Evolutionary conservation across 2,113 vertebrate species (phyloP).

Genomic region (Oryzias melastigma): DNA sequence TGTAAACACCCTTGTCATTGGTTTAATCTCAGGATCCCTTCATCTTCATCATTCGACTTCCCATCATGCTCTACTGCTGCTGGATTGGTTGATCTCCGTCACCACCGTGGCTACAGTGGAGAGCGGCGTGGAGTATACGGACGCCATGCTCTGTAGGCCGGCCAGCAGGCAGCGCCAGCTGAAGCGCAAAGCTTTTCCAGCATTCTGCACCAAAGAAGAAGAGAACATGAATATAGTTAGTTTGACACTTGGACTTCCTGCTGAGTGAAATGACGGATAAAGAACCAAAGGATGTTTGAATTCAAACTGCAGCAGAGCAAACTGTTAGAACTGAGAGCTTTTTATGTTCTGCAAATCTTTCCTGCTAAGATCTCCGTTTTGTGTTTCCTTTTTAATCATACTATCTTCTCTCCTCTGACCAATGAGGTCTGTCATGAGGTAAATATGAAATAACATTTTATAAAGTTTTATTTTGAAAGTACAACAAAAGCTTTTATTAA

Average conservation of each 20-base stretch:
- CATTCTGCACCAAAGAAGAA: slow-evolving; percentile 74
- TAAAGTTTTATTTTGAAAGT: too few relatives aligned
- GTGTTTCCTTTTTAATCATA: too few relatives aligned
- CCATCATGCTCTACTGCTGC: slow-evolving; percentile 39
- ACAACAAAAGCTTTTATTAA: too few relatives aligned
- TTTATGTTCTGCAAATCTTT: too few relatives aligned
- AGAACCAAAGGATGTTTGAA: too few relatives aligned
- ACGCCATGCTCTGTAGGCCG: slow-evolving; percentile 82
- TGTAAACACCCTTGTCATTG: neutral
- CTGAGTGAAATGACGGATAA: neutral
- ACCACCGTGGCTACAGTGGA: slow-evolving; percentile 72
- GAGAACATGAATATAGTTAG: neutral
- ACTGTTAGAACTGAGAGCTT: too few relatives aligned
- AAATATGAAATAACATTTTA: too few relatives aligned
- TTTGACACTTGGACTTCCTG: neutral
- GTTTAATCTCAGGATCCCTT: neutral
- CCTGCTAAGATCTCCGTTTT: too few relatives aligned
- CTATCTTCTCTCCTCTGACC: too few relatives aligned
- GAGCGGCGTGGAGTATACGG: slow-evolving; percentile 75
- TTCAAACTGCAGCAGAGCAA: too few relatives aligned
- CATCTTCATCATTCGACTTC: neutral
- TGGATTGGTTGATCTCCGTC: slow-evolving; percentile 30
- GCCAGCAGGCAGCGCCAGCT: slow-evolving; percentile 84
- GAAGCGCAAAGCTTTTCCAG: slow-evolving; percentile 82
- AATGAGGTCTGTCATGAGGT: too few relatives aligned